Evolutionary conservation across 2,888 invertebrate genomes (phyloP).

Genomic region (Galerucella pusilla): DNA sequence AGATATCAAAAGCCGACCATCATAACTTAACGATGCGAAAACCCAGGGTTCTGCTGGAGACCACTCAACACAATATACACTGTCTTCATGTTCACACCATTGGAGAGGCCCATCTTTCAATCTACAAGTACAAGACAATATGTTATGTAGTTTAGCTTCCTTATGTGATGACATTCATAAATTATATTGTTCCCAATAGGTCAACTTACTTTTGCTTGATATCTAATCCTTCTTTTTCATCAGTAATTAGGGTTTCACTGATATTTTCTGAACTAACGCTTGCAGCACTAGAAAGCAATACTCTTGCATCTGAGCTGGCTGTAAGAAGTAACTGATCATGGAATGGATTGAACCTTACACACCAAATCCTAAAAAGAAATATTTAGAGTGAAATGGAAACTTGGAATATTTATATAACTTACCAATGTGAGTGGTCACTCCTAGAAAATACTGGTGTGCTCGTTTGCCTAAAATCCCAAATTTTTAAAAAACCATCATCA

Average conservation of each 20-base stretch:
- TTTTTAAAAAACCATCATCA: slow-evolving; percentile 93
- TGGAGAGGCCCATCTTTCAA: slow-evolving; percentile 89
- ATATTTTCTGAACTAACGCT: slow-evolving; percentile 87
- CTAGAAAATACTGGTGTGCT: slow-evolving; percentile 82
- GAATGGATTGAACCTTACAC: slow-evolving; percentile 93
- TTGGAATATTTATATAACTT: slow-evolving; percentile 38
- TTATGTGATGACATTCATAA: neutral
- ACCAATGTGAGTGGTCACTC: slow-evolving; percentile 91
- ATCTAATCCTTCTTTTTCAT: slow-evolving; percentile 66
- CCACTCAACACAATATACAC: slow-evolving; percentile 98
- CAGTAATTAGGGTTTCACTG: slow-evolving; percentile 66
- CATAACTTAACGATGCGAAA: slow-evolving; percentile 98
- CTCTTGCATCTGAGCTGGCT: slow-evolving; percentile 94
- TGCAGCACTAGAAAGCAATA: slow-evolving; percentile 87
- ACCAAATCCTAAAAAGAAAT: slow-evolving; percentile 80
- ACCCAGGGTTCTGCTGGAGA: slow-evolving; percentile 98
- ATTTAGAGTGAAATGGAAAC: neutral
- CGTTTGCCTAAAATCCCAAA: slow-evolving; percentile 94
- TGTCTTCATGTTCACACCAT: slow-evolving; percentile 97
- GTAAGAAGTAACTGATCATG: slow-evolving; percentile 96
- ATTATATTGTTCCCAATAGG: neutral
- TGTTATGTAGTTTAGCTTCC: neutral
- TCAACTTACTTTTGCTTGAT: slow-evolving; percentile 66
- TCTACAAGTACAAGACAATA: slow-evolving; percentile 63
- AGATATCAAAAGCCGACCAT: slow-evolving; percentile 93